These are phyloP conservation scores for Isotomurus palustris DNA, from an alignment of 2,888 invertebrate species.

Conservation along the genomic window DNA sequence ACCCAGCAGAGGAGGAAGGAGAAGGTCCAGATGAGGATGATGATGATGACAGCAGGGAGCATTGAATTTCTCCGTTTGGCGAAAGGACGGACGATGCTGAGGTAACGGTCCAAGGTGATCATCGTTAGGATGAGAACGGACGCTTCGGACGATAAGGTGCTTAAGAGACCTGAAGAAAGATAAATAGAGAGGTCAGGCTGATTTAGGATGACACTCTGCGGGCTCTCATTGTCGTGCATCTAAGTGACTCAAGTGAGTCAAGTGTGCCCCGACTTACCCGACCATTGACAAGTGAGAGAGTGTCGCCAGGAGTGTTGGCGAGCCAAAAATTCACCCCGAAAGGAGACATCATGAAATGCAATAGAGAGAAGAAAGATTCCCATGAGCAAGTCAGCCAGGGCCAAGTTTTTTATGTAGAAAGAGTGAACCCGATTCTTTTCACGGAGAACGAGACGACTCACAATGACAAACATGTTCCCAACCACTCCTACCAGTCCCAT, in stretches of 20 bases:
- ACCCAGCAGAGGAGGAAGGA: conserved; percentile 54
- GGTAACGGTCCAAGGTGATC: conserved; percentile 61
- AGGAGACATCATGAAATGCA: conserved; percentile 55
- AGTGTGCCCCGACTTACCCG: conserved; percentile 51
- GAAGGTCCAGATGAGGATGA: conserved; percentile 55
- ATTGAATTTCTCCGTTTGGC: conserved; percentile 51
- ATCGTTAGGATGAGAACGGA: conserved; percentile 59
- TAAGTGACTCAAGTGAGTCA: background rate
- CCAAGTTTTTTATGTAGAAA: conserved; percentile 60
- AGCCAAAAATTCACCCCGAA: conserved; percentile 57
- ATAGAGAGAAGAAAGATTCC: conserved; percentile 60
- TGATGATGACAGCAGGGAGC: conserved; percentile 50
- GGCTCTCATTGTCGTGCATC: background rate
- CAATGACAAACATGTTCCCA: conserved; percentile 58
- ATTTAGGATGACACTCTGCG: no score
- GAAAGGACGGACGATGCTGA: conserved; percentile 59
- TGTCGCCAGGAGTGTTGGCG: conserved; percentile 59
- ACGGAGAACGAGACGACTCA: conserved; percentile 56
- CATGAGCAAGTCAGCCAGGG: conserved; percentile 61
- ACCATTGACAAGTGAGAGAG: conserved; percentile 56
- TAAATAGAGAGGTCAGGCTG: background rate
- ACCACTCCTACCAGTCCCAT: conserved; percentile 58
- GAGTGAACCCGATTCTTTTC: conserved; percentile 59
- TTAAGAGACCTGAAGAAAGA: conserved; percentile 54
- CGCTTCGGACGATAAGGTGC: conserved; percentile 60